Evolutionary conservation across 2,113 vertebrate genomes (phyloP), one percentile per base, ranked within the genome.

Genomic region (Cyanoliseus patagonus): DNA sequence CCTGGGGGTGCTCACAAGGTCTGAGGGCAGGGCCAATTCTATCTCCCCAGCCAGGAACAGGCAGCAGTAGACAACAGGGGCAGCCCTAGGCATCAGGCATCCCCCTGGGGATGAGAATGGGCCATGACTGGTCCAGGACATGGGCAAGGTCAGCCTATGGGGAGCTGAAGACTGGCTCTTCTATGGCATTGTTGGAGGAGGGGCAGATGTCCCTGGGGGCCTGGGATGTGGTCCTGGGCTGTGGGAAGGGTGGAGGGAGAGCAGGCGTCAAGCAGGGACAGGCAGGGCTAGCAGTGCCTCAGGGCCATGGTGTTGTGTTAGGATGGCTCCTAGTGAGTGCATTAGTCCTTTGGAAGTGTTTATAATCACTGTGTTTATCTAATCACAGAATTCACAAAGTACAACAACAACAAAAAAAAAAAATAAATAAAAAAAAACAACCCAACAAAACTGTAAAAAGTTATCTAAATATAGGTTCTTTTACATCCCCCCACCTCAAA

Each of bases 211-310:
- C 22, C 9, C 14, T 9, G 6, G 11, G 6, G 7, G 30, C 17
- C 19, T 69, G 27, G 46, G 16, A 46, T 25, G 7, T 15, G 3
- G 3, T 46, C 15, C 17, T 47, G 30, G 33, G 17, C 23, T 4
- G 1, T 14, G n/a, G n/a, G n/a, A 10, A 55, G 8, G 4, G 4
- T 37, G 3, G 1, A 13, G 10, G 13, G 25, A 51, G 3, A 11
- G 17, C 5, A 0, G 0, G 37, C 1, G 0, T 1, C 47, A 13
- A 2, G 7, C 30, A 68, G 20, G 9, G n/a, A 46, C 39, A 63
- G 42, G 18, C 11, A 83, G 27, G 15, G 8, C 33, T 74, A 51
- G 23, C 2, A 3, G 22, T 39, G 8, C 37, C 15, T 59, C 22
- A 41, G 37, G 27, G 6, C 7, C 33, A 33, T 24, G 5, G 18